Percentiles rank a stretch among this genome's conserved stretches.
phyloP scores from a whole-genome alignment of 1,140 invertebrate genomes.

The Medauroidea extradentata region DNA sequence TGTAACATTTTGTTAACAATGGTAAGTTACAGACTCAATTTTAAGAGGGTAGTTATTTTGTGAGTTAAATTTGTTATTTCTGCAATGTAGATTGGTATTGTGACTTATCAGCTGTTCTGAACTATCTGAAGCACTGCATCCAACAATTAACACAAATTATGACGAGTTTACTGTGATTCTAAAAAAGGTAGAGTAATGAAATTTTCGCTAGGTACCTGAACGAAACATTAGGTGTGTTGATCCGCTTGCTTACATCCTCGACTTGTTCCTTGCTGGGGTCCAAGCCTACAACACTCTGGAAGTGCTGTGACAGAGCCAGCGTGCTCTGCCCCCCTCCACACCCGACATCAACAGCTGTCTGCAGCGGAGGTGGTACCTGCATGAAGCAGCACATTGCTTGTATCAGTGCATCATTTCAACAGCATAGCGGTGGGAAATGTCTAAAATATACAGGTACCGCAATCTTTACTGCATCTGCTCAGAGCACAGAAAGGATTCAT shows the following conservation, averaged over 20 bases:
- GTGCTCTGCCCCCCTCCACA: slow-evolving; percentile 51
- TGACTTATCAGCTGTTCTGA: no score
- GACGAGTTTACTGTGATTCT: no score
- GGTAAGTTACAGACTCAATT: no score
- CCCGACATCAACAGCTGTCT: slow-evolving; percentile 42
- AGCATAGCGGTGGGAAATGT: neutral
- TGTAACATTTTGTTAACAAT: no score
- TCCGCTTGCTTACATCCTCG: slow-evolving; percentile 31
- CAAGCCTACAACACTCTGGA: slow-evolving; percentile 41
- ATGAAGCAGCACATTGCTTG: slow-evolving; percentile 1
- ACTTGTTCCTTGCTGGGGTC: slow-evolving; percentile 42
- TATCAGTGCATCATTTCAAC: neutral
- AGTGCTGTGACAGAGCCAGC: slow-evolving; percentile 36
- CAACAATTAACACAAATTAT: no score
- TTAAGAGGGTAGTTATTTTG: no score
- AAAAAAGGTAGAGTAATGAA: neutral
- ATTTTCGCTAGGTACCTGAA: slow-evolving; percentile 21
- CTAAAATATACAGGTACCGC: neutral
- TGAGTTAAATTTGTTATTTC: no score
- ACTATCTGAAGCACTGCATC: no score
- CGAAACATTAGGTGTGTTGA: slow-evolving; percentile 28
- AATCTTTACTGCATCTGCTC: no score
- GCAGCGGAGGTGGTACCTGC: slow-evolving; percentile 22
- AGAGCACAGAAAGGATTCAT: no score
- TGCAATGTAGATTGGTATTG: no score